These are phyloP conservation scores for Andrena chrysosceles DNA, from an alignment of 2,888 invertebrate genomes.

Conservation along the genomic window DNA sequence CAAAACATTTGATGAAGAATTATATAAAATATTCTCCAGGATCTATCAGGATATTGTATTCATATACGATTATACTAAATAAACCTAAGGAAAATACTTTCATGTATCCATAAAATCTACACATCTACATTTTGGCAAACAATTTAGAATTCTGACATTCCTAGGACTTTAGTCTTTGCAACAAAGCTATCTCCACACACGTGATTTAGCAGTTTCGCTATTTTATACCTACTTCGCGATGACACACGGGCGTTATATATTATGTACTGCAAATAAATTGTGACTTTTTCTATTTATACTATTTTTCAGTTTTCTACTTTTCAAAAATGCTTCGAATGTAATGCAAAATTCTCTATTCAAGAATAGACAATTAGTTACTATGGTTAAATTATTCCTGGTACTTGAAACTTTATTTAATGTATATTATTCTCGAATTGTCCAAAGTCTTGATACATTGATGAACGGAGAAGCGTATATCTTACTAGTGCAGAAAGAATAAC, in stretches of 20 bases:
- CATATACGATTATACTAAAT: constrained; percentile 28
- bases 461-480: neutral
- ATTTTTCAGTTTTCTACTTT: constrained; percentile 17
- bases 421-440: constrained; percentile 6
- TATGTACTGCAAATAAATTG: constrained; percentile 46
- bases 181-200: constrained; percentile 10
- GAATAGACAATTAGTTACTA: neutral
- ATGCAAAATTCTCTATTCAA: neutral
- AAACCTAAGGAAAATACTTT: constrained; percentile 30
- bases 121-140: constrained; percentile 11
- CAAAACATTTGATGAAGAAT: constrained; percentile 27
- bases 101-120: neutral
- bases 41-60: constrained; percentile 42
- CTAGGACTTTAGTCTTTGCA: constrained; percentile 7
- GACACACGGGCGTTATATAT: constrained; percentile 5
- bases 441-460: neutral
- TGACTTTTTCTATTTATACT: constrained; percentile 34
- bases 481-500: constrained; percentile 2
- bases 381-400: neutral
- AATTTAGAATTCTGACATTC: constrained; percentile 14
- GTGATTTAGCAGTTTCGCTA: constrained; percentile 28
- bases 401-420: constrained; percentile 5
- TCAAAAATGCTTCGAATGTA: constrained; percentile 25
- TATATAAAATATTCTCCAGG: constrained; percentile 35
- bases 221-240: constrained; percentile 34